Base-by-base conservation (phyloP, 2,888 invertebrate genomes). In the Tetragonula carbonaria region DNA sequence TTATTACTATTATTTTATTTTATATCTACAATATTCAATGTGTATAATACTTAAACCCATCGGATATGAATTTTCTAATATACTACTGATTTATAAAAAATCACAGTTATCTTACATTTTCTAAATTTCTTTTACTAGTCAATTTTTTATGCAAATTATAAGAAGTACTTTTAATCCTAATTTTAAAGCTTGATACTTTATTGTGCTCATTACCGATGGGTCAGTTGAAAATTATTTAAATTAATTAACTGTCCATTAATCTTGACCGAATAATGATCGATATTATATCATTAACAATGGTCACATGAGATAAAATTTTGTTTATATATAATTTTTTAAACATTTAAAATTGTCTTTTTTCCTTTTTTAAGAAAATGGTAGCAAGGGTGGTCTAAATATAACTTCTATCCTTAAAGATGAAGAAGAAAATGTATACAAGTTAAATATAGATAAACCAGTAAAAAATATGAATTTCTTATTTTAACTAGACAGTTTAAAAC, bases 401-500 rank as follows among this genome's bases (percentile, higher is more conserved):
- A 77, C 38, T 33, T 74, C 80, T 81, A 85, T 55, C 55, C 33
- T 78, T 28, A 77, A 68, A 33, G 51, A 51, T 45, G 50, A 65
- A 71, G 63, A 85, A 76, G 53, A 84, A 79, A 85, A 78, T 74
- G 66, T 78, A 51, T 85, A 70, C 53, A 84, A 73, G 66, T 66
- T 67, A 71, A 86, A 82, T 74, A 74, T 76, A 78, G 74, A 80
- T 87, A 86, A 86, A 81, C 53, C 57, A 78, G 78, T 84, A 86
- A 77, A 89, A 77, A 87, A 74, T 87, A 86, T 74, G 78, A 83
- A 74, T 76, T 82, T 83, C 70, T 82, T 78, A 80, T 83, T 76
- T 74, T 77, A 72, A 86, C 84, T 89, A 89, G 83, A 88, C 80
- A 83, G 84, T 89, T 86, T 87, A 78, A 80, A 89, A 89, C 86